phyloP scores from a whole-genome alignment of 2,113 vertebrate genomes.

The Xenus cinereus region DNA sequence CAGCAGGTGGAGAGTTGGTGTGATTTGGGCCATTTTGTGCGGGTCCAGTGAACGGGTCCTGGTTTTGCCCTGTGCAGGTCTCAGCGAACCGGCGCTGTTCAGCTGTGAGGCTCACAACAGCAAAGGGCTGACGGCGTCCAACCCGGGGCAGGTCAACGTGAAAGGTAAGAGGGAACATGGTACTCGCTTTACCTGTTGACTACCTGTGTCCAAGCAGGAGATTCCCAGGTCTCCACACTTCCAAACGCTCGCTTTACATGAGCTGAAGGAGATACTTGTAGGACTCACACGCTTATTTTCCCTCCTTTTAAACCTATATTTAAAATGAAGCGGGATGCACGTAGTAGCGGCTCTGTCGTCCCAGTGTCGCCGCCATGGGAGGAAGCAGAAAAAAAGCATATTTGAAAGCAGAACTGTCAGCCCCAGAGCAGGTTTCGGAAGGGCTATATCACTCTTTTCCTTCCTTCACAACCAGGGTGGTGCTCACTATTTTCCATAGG shows the following conservation, averaged over 20 bases:
- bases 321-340: background rate
- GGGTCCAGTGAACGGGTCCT: background rate
- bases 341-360: background rate
- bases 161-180: conserved; percentile 78
- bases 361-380: background rate
- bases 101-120: conserved; percentile 91
- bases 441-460: conserved; percentile 58
- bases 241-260: background rate
- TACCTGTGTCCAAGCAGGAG: background rate
- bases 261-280: background rate
- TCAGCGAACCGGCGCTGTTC: conserved; percentile 78
- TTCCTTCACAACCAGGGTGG: conserved; percentile 31
- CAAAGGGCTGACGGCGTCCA: conserved; percentile 86
- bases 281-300: background rate
- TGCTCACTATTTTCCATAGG: conserved; percentile 47
- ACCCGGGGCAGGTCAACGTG: conserved; percentile 83
- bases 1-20: background rate
- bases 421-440: background rate
- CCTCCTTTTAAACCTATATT: rapidly evolving
- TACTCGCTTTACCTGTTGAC: background rate
- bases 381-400: background rate
- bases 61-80: conserved; percentile 68
- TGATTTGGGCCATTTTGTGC: background rate
- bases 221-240: background rate
- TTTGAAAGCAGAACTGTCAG: conserved; percentile 4